Percentiles rank a stretch among this genome's conserved stretches.
Conservation (phyloP, 2,797 vertebrate genomes). For the Microctenopoma stevenorrisi region DNA sequence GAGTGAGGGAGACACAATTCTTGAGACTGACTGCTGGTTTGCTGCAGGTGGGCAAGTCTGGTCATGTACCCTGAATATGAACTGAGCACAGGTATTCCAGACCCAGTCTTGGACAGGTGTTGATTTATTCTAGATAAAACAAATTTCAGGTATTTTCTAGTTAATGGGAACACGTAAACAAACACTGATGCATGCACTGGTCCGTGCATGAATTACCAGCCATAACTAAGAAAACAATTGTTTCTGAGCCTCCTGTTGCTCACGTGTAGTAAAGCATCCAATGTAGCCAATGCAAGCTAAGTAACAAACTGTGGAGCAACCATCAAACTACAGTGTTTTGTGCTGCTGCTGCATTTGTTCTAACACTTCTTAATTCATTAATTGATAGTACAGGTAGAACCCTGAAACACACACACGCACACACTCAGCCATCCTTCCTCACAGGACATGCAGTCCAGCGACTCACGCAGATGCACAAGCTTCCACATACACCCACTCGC, state of each 20-base stretch:
- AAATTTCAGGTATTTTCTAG: too few relatives aligned
- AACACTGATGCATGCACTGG: conserved; percentile 13
- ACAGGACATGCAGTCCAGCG: background rate
- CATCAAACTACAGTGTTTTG: background rate
- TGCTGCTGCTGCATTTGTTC: background rate
- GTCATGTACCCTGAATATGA: too few relatives aligned
- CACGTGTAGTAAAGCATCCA: too few relatives aligned
- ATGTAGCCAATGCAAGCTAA: too few relatives aligned
- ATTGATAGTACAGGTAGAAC: background rate
- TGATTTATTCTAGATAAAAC: too few relatives aligned
- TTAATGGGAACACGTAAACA: too few relatives aligned
- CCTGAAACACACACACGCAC: background rate
- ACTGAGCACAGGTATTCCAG: too few relatives aligned
- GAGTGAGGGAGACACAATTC: background rate
- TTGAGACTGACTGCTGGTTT: background rate
- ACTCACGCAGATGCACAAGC: conserved; percentile 20
- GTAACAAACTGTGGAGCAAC: too few relatives aligned
- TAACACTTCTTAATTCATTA: too few relatives aligned
- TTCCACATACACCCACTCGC: background rate
- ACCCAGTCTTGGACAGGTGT: too few relatives aligned
- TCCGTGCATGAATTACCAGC: background rate
- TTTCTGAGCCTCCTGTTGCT: background rate
- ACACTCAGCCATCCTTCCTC: conserved; percentile 1
- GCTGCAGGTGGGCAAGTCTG: too few relatives aligned
- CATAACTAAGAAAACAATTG: background rate